These are phyloP conservation scores for Lutraria rhynchaena DNA, from an alignment of 1,140 invertebrate genomes.

Conservation along the genomic window DNA sequence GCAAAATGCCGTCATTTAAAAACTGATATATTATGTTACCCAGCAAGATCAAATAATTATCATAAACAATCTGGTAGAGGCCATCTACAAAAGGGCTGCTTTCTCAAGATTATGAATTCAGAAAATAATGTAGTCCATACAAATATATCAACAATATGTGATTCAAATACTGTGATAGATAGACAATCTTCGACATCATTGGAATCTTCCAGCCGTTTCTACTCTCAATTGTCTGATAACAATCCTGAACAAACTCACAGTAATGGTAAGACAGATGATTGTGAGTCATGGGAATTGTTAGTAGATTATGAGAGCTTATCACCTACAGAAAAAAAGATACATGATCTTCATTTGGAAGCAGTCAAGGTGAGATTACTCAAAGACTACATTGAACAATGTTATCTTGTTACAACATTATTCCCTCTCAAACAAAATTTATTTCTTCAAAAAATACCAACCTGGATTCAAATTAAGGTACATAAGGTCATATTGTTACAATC, in stretches of 20 bases:
- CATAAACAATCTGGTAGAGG: too few relatives aligned
- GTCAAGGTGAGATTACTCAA: slow-evolving; percentile 53
- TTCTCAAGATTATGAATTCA: neutral
- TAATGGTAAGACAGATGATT: slow-evolving; percentile 7
- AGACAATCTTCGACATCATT: neutral
- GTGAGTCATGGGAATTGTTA: slow-evolving; percentile 39
- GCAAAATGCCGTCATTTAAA: too few relatives aligned
- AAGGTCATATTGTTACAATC: too few relatives aligned
- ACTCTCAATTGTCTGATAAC: neutral
- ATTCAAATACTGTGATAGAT: neutral
- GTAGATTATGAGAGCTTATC: slow-evolving; percentile 35
- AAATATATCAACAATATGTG: neutral
- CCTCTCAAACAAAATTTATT: too few relatives aligned
- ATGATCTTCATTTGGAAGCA: slow-evolving; percentile 39
- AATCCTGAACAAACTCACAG: neutral
- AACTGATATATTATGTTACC: too few relatives aligned
- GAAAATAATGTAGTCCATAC: neutral
- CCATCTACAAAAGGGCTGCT: neutral
- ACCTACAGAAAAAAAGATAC: slow-evolving; percentile 21
- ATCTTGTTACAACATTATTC: too few relatives aligned
- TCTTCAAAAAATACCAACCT: too few relatives aligned
- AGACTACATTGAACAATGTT: too few relatives aligned
- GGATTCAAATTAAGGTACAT: too few relatives aligned
- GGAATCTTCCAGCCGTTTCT: neutral
- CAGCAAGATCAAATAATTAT: too few relatives aligned